Conservation (phyloP, 2,797 vertebrate genomes). For the Sciaenops ocellatus region DNA sequence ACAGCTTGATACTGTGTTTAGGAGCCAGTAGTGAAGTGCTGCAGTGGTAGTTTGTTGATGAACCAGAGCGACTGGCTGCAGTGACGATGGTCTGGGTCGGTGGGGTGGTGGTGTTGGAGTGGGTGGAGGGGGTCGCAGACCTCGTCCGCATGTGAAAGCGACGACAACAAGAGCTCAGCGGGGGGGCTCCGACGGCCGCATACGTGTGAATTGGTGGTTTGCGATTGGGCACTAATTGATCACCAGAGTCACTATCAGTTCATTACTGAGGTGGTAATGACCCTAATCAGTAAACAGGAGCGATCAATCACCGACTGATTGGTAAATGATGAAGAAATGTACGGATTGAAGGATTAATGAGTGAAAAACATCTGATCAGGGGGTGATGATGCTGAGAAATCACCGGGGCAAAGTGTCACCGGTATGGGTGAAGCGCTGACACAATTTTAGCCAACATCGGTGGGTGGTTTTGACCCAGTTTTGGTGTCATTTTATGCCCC, state of each 20-base stretch:
- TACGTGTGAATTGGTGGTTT: slow-evolving; percentile 51
- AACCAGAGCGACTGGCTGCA: slow-evolving; percentile 3
- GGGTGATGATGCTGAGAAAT: not conserved
- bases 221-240: slow-evolving; percentile 69
- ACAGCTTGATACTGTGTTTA: not conserved
- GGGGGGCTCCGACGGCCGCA: slow-evolving; percentile 42
- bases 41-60: not conserved
- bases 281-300: slow-evolving; percentile 50
- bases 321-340: slow-evolving; percentile 21
- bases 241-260: slow-evolving; percentile 55
- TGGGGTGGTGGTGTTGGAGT: not conserved
- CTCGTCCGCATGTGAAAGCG: slow-evolving; percentile 69
- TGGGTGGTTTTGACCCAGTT: not conserved
- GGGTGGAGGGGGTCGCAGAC: not conserved
- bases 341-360: slow-evolving; percentile 4
- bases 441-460: not conserved
- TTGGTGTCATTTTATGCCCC: not conserved
- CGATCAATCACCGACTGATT: slow-evolving; percentile 43
- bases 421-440: not conserved
- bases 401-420: not conserved
- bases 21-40: not conserved
- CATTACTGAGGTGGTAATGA: slow-evolving; percentile 73
- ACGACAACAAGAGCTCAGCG: slow-evolving; percentile 66
- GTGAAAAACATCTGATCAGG: not conserved
- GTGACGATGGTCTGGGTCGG: not conserved